phyloP scores from a whole-genome alignment of 2,888 invertebrate species.

The Zele albiditarsus region DNA sequence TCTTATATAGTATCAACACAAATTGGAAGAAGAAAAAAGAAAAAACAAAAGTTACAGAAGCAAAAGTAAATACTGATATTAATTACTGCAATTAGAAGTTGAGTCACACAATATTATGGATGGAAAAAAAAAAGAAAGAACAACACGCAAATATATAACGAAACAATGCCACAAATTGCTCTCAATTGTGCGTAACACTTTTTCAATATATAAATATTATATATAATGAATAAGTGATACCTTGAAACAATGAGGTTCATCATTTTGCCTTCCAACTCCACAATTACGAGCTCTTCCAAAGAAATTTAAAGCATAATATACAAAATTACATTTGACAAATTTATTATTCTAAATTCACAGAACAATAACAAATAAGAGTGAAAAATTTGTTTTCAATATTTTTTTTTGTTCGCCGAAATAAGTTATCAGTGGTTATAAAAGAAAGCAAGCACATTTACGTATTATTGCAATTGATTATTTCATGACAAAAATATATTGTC shows the following conservation, averaged over 20 bases:
- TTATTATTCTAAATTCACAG: background rate
- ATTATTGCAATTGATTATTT: background rate
- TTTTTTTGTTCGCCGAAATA: background rate
- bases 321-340: constrained; percentile 9
- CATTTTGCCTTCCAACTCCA: constrained; percentile 25
- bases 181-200: background rate
- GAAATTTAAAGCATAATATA: constrained; percentile 44
- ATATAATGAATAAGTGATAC: background rate
- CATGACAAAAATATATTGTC: background rate
- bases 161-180: background rate
- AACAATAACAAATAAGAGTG: background rate
- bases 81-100: background rate
- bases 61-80: background rate
- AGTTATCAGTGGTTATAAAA: background rate
- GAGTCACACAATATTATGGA: background rate
- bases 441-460: background rate
- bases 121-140: background rate
- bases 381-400: background rate
- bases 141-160: background rate
- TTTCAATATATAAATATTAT: constrained; percentile 5
- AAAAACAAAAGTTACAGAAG: background rate
- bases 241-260: constrained; percentile 15
- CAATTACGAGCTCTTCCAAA: constrained; percentile 33
- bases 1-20: background rate
- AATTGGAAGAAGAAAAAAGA: background rate